These are phyloP conservation scores for Telmatherina bonti DNA, from an alignment of 2,797 vertebrate species.

Conservation along the genomic window DNA sequence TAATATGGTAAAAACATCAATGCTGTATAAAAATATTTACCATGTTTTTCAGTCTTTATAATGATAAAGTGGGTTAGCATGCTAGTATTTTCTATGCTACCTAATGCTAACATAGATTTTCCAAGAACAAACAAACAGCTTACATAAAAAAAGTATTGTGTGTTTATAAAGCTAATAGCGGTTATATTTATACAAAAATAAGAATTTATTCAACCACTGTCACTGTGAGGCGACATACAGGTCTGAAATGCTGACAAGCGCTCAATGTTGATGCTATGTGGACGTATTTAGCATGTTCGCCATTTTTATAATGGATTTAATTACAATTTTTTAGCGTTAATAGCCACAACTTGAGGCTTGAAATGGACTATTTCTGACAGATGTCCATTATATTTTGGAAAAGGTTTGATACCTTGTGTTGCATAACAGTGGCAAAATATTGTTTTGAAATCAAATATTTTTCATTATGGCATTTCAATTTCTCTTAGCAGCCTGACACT, in stretches of 20 bases:
- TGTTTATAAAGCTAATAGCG: too few species aligned
- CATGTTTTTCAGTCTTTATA: background rate
- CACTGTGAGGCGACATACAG: background rate
- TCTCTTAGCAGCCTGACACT: too few species aligned
- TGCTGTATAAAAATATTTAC: background rate
- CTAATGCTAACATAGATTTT: background rate
- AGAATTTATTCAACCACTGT: background rate
- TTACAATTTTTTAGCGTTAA: background rate
- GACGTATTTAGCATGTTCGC: background rate
- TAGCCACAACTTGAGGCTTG: background rate
- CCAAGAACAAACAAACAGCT: too few species aligned
- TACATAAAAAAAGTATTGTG: too few species aligned
- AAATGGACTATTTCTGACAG: background rate
- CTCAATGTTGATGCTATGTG: background rate
- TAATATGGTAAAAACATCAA: background rate
- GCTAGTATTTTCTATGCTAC: background rate
- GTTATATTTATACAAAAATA: background rate
- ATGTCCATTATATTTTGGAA: background rate
- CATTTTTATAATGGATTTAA: background rate
- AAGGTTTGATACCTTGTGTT: background rate
- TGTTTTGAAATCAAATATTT: too few species aligned
- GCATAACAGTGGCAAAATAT: background rate
- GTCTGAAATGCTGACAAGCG: background rate
- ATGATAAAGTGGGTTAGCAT: background rate
- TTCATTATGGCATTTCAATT: too few species aligned